phyloP scores from a whole-genome alignment of 2,797 vertebrate genomes.

The Enteromius anoplus region DNA sequence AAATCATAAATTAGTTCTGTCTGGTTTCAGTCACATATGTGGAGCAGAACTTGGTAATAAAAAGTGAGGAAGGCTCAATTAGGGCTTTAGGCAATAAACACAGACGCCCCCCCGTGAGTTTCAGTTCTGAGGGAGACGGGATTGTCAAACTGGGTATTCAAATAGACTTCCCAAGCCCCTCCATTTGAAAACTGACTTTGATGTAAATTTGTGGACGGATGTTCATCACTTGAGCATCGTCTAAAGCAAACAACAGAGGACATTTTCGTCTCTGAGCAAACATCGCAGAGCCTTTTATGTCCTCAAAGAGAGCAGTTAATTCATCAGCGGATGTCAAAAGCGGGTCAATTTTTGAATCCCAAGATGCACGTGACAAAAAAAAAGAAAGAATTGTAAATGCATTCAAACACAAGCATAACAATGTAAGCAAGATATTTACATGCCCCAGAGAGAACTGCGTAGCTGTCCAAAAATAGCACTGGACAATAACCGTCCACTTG shows the following conservation, averaged over 20 bases:
- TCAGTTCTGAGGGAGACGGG: slow-evolving; percentile 67
- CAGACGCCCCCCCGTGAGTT: slow-evolving; percentile 48
- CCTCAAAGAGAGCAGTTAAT: slow-evolving; percentile 66
- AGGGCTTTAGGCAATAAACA: slow-evolving; percentile 62
- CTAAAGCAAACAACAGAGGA: slow-evolving; percentile 81
- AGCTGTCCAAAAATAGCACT: slow-evolving; percentile 13
- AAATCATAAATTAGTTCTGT: slow-evolving; percentile 69
- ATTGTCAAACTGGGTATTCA: slow-evolving; percentile 84
- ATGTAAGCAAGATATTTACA: slow-evolving; percentile 26
- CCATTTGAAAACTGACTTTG: slow-evolving; percentile 75
- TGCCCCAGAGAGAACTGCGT: slow-evolving; percentile 18
- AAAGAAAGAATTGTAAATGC: slow-evolving; percentile 1
- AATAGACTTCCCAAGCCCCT: slow-evolving; percentile 81
- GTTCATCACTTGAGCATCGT: slow-evolving; percentile 75
- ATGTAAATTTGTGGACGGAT: slow-evolving; percentile 82
- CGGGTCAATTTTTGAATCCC: slow-evolving; percentile 49
- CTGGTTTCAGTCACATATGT: slow-evolving; percentile 69
- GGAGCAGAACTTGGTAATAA: slow-evolving; percentile 69
- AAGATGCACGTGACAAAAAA: slow-evolving; percentile 20
- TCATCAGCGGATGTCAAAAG: slow-evolving; percentile 59
- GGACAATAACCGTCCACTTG: slow-evolving; percentile 1
- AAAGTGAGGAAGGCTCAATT: slow-evolving; percentile 64
- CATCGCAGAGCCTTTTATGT: slow-evolving; percentile 75
- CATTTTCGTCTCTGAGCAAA: slow-evolving; percentile 79
- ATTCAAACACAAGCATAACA: slow-evolving; percentile 34